phyloP scores from a whole-genome alignment of 2,113 vertebrate species.

The Oreotrochilus melanogaster region DNA sequence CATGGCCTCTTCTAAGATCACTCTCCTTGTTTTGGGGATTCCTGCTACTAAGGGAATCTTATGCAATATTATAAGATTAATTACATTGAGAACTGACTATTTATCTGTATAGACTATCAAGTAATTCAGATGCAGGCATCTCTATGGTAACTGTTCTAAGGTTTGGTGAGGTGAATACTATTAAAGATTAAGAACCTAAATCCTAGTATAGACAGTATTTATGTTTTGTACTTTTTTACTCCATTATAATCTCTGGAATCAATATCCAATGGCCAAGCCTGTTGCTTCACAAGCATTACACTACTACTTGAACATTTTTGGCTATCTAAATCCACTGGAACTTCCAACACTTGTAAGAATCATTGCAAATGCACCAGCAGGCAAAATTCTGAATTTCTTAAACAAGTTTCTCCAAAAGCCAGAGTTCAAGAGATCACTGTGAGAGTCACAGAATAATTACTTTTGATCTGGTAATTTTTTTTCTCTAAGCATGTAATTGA shows the following conservation, averaged over 20 bases:
- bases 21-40: neutral
- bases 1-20: neutral
- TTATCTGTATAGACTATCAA: neutral
- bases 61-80: neutral
- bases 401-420: neutral
- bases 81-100: neutral
- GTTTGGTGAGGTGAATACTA: neutral
- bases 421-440: neutral
- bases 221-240: neutral
- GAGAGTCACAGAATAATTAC: neutral
- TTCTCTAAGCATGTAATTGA: neutral
- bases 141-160: neutral
- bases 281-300: neutral
- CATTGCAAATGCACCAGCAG: neutral
- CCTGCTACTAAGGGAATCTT: neutral
- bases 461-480: neutral
- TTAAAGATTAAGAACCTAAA: neutral
- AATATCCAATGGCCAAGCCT: neutral
- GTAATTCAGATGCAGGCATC: neutral
- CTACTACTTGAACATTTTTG: neutral
- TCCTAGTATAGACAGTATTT: neutral
- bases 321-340: neutral
- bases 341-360: rapidly evolving
- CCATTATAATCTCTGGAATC: neutral
- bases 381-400: neutral